Base-by-base conservation (phyloP, 2,113 vertebrate genomes). In the Peromyscus californicus region DNA sequence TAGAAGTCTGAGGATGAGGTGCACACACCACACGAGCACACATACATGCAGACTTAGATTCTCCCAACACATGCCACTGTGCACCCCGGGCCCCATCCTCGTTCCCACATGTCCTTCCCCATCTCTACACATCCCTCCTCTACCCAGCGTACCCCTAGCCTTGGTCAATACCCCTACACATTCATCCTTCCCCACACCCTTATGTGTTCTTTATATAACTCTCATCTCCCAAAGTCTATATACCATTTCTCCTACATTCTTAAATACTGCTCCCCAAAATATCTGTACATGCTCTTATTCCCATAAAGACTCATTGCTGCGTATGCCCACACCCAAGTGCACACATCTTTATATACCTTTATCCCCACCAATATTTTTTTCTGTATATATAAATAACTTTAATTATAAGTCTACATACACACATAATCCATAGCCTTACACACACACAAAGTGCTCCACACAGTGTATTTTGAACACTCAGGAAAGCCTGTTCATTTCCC, bases 1-100 rank as follows among this genome's bases (percentile, higher is more conserved):
- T 88, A 83, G 85, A 93, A 93, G 79, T 63, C 83, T 92, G 80
- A 94, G 63, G 86, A 86, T 51, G 69, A 96, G 45, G 26, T 21
- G 51, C 24, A 70, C 8, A 85, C 22, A 5, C 24, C 42, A 33
- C 69, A 63, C 29, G 39, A 15, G 4, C 51, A 24, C 7, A 39
- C 12, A 70, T 8, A n/a, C 65, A 57, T n/a, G 16, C 45, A 74
- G 36, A n/a, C 59, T 80, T 21, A 26, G 39, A 42, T 26, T 45
- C 59, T 29, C 21, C 39, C 74, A 67, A 74, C 67, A 48, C 13
- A 42, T 0, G 21, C 9, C 65, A n/a, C 7, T 63, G 0, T 45
- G 42, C 36, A 67, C 19, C 10, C 85, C 19, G 36, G 7, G 4
- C 33, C 19, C 24, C 45, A 15, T 29, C 6, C 19, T 67, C 36